phyloP scores from a whole-genome alignment of 2,113 vertebrate genomes.

The Brachypodius melanocephalos region DNA sequence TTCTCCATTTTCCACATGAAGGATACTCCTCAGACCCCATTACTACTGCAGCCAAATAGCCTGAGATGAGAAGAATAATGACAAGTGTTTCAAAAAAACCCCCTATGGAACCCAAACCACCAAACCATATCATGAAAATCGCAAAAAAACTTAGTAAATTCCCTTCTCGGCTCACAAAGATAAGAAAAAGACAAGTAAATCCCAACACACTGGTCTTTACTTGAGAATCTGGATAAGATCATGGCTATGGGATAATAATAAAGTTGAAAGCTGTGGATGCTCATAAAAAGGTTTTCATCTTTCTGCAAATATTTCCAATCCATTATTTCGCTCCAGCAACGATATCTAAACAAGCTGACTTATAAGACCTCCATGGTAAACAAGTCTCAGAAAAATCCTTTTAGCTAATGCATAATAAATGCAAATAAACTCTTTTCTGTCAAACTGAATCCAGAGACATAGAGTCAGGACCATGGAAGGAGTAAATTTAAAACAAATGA shows the following conservation, averaged over 20 bases:
- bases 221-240: background rate
- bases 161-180: background rate
- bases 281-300: background rate
- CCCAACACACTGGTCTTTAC: background rate
- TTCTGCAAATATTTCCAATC: background rate
- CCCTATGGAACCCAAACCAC: background rate
- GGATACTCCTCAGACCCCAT: background rate
- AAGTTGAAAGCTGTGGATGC: background rate
- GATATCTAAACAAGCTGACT: background rate
- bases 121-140: background rate
- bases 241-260: background rate
- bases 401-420: background rate
- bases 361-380: background rate
- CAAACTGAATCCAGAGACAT: background rate
- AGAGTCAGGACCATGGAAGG: background rate
- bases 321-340: background rate
- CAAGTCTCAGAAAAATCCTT: background rate
- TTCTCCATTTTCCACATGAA: background rate
- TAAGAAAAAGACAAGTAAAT: background rate
- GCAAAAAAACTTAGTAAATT: background rate
- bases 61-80: background rate
- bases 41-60: background rate
- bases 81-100: rapidly evolving
- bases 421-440: background rate
- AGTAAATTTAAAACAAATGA: background rate